Conservation (phyloP, 2,888 invertebrate species). For the Drosophila koepferae region DNA sequence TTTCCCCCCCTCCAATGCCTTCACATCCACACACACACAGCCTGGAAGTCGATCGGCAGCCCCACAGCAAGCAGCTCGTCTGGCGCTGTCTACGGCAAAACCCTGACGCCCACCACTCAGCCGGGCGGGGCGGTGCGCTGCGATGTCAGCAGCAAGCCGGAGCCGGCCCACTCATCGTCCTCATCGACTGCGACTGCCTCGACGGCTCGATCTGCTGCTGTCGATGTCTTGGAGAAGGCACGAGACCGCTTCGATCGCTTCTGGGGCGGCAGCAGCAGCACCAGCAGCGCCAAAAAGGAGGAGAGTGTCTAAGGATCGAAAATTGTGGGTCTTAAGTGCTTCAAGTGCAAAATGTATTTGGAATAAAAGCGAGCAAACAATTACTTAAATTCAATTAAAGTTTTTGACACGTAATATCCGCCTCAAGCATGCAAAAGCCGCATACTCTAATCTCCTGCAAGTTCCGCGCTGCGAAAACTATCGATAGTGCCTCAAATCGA, state of each 20-base stretch:
- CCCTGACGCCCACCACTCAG: constrained; percentile 65
- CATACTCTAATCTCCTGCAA: constrained; percentile 28
- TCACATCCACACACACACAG: constrained; percentile 64
- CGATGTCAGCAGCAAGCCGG: constrained; percentile 48
- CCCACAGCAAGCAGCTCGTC: constrained; percentile 68
- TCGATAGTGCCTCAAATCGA: constrained; percentile 11
- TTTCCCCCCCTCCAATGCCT: constrained; percentile 77
- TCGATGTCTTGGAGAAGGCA: constrained; percentile 92
- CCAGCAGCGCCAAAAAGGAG: constrained; percentile 87
- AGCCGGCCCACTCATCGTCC: constrained; percentile 56
- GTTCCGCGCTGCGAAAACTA: constrained; percentile 15
- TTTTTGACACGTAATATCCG: constrained; percentile 31
- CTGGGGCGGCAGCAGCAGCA: constrained; percentile 89
- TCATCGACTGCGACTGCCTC: constrained; percentile 76
- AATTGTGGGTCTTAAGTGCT: constrained; percentile 14
- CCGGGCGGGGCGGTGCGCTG: constrained; percentile 71
- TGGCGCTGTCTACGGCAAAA: constrained; percentile 68
- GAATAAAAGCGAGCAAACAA: constrained; percentile 13
- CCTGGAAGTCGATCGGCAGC: constrained; percentile 79
- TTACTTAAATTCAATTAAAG: constrained; percentile 41
- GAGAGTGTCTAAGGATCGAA: constrained; percentile 85
- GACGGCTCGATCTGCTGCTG: constrained; percentile 85
- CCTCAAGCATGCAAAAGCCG: constrained; percentile 40
- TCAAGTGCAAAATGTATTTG: constrained; percentile 64
- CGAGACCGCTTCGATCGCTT: constrained; percentile 94